phyloP scores from a whole-genome alignment of 2,888 invertebrate species.

The Eurytoma adleriae region DNA sequence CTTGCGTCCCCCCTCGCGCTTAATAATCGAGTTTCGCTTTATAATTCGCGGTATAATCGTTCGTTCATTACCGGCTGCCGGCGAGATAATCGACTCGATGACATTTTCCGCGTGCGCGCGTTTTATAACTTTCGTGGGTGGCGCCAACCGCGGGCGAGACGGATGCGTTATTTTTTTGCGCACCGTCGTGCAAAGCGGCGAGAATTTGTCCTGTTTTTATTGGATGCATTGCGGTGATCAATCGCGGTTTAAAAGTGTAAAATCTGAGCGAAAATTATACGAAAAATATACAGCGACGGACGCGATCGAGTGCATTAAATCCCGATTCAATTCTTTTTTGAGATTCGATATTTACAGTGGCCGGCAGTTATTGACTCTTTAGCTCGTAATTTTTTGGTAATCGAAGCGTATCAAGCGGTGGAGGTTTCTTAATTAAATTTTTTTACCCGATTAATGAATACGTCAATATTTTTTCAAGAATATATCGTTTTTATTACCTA shows the following conservation, averaged over 20 bases:
- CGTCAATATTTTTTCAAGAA: no score
- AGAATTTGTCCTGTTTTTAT: constrained; percentile 7
- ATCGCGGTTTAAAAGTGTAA: constrained; percentile 35
- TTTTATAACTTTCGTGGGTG: constrained; percentile 6
- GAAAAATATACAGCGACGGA: no score
- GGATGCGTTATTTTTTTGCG: not conserved
- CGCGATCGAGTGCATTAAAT: no score
- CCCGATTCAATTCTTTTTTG: no score
- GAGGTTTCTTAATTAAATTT: no score
- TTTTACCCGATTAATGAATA: no score
- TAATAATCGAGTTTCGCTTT: constrained; percentile 50
- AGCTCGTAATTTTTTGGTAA: no score
- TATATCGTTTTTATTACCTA: no score
- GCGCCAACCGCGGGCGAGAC: not conserved
- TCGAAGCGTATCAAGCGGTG: no score
- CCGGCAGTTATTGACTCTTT: no score
- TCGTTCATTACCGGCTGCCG: constrained; percentile 27
- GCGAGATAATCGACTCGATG: constrained; percentile 21
- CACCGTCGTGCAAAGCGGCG: not conserved
- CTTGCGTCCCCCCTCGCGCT: not conserved
- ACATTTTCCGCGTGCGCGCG: not conserved
- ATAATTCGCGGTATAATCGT: constrained; percentile 39
- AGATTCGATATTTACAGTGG: no score
- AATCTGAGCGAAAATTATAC: not conserved
- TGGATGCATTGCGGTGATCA: constrained; percentile 19